These are phyloP conservation scores for Anas platyrhynchos DNA, from an alignment of 2,113 vertebrate genomes.

Conservation along the genomic window DNA sequence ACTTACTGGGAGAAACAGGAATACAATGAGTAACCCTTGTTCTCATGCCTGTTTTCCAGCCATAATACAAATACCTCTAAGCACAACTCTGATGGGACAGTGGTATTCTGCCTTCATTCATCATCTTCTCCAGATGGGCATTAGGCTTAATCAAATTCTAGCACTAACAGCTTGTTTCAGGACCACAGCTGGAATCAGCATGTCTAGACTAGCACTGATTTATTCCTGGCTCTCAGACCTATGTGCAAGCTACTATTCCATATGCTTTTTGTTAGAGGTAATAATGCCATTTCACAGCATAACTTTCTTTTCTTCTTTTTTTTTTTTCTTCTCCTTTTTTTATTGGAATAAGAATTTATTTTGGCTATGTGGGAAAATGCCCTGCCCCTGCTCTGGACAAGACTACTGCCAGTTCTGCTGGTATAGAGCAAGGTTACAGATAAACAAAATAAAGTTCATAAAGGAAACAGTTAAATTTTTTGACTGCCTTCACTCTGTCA, in stretches of 20 bases:
- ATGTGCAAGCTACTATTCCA: constrained; percentile 30
- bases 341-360: constrained; percentile 20
- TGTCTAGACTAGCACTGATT: constrained; percentile 54
- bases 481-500: constrained; percentile 6
- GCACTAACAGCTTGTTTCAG: constrained; percentile 32
- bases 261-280: constrained; percentile 52
- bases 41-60: neutral
- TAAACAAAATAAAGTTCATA: constrained; percentile 35
- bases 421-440: neutral
- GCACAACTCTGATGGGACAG: neutral
- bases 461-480: constrained; percentile 65
- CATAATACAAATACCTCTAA: neutral
- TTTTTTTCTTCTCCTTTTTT: neutral
- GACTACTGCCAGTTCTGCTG: neutral
- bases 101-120: neutral
- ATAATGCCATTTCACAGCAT: constrained; percentile 24
- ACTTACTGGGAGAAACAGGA: neutral
- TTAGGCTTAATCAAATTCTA: neutral
- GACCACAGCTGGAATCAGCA: constrained; percentile 52
- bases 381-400: neutral
- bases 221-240: constrained; percentile 53
- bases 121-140: neutral
- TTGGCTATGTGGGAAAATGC: neutral
- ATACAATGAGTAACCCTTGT: neutral
- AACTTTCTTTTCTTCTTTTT: neutral